Conservation (phyloP, 2,888 invertebrate species). For the Apodemia mormo region DNA sequence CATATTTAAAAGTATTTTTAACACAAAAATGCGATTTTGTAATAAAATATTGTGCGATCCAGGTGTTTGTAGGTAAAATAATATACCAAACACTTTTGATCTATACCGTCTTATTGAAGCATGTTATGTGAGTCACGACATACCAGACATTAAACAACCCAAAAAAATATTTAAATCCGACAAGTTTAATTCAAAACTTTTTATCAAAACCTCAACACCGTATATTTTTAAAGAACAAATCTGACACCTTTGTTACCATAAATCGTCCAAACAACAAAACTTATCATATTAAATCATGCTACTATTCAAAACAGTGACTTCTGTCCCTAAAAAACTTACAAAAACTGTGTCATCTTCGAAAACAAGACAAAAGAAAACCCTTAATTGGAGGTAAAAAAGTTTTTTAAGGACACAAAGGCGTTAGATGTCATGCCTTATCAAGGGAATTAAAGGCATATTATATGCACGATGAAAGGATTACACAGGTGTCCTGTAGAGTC, state of each 20-base stretch:
- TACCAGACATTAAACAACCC: not conserved
- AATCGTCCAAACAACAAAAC: slow-evolving; percentile 67
- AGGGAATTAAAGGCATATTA: slow-evolving; percentile 78
- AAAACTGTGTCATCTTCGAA: slow-evolving; percentile 72
- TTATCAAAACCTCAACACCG: slow-evolving; percentile 50
- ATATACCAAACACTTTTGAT: too few relatives aligned
- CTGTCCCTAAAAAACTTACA: slow-evolving; percentile 49
- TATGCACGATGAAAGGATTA: slow-evolving; percentile 74
- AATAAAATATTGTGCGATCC: too few relatives aligned
- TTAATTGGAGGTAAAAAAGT: slow-evolving; percentile 72
- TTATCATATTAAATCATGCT: slow-evolving; percentile 71
- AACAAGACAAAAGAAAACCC: slow-evolving; percentile 66
- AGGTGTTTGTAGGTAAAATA: too few relatives aligned
- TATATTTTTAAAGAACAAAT: slow-evolving; percentile 38
- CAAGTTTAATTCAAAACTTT: slow-evolving; percentile 41
- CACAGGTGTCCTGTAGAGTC: slow-evolving; percentile 69
- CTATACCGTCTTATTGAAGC: not conserved
- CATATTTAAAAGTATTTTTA: too few relatives aligned
- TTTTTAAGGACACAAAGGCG: slow-evolving; percentile 64
- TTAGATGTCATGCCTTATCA: slow-evolving; percentile 79
- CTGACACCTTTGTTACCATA: slow-evolving; percentile 63
- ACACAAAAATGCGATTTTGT: too few relatives aligned
- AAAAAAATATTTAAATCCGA: not conserved
- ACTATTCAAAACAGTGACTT: slow-evolving; percentile 72
- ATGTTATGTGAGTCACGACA: not conserved